A percentile compares a stretch with the other conserved stretches of the same genome.
phyloP scores from a whole-genome alignment of 1,140 invertebrate genomes.

The Trachymyrmex septentrionalis region DNA sequence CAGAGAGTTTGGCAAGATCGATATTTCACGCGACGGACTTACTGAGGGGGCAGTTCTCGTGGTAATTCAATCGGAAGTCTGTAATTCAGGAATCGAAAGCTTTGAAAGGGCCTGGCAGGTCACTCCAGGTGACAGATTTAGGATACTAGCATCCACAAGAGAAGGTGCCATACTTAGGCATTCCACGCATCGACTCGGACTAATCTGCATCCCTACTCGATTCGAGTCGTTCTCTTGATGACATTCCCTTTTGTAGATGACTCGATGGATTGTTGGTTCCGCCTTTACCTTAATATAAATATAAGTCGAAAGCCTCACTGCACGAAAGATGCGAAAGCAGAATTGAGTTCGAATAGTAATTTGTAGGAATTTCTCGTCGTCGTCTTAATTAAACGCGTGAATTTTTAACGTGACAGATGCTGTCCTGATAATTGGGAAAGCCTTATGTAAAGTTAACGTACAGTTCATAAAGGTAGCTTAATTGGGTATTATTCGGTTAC shows the following conservation, averaged over 20 bases:
- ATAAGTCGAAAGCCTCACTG: conserved; percentile 22
- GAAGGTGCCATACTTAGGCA: conserved; percentile 76
- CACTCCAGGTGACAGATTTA: conserved; percentile 45
- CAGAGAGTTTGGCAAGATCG: conserved; percentile 35
- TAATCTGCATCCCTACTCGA: conserved; percentile 75
- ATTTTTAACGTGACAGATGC: neutral
- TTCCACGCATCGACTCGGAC: conserved; percentile 77
- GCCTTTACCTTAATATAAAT: conserved; percentile 34
- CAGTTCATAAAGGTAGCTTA: conserved; percentile 18
- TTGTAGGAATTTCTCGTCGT: neutral
- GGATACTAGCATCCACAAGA: conserved; percentile 14
- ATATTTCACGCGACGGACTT: conserved; percentile 44
- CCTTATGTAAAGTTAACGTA: conserved; percentile 2
- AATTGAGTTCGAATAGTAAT: conserved; percentile 27
- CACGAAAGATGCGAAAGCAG: neutral
- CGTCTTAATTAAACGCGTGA: neutral
- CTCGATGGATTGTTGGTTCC: conserved; percentile 36
- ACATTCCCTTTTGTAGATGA: conserved; percentile 59
- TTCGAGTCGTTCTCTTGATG: conserved; percentile 47
- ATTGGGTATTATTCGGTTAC: conserved; percentile 61
- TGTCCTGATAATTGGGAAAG: neutral
- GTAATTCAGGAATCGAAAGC: conserved; percentile 76
- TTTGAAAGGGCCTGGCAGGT: conserved; percentile 59
- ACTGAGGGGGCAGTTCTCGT: conserved; percentile 32
- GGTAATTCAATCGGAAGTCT: conserved; percentile 81